phyloP scores from a whole-genome alignment of 2,113 vertebrate species.

The Corythoichthys intestinalis region DNA sequence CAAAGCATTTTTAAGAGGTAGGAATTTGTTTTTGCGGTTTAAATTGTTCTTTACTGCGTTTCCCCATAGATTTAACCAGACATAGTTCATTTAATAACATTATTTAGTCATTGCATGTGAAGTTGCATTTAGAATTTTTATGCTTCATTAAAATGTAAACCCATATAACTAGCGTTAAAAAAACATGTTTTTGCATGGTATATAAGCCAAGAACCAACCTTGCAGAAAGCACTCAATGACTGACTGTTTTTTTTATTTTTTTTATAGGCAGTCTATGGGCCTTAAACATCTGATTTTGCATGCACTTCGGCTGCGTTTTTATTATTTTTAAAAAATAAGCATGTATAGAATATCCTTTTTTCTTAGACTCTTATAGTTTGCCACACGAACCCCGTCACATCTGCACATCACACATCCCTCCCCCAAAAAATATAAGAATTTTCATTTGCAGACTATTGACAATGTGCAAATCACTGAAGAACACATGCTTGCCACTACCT shows the following conservation, averaged over 20 bases:
- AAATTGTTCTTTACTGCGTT: constrained; percentile 16
- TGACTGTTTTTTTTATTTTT: constrained; percentile 36
- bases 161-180: not conserved
- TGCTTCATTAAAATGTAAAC: not conserved
- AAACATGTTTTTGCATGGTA: not conserved
- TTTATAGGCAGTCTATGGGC: constrained; percentile 26
- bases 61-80: constrained; percentile 21
- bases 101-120: constrained; percentile 38
- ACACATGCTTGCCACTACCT: constrained; percentile 19
- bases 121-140: constrained; percentile 9
- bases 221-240: not conserved
- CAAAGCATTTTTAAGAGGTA: constrained; percentile 67
- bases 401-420: constrained; percentile 35
- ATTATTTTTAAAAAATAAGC: not conserved
- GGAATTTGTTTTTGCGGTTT: constrained; percentile 54
- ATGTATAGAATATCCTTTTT: constrained; percentile 9
- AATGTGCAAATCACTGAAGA: constrained; percentile 33
- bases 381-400: constrained; percentile 27
- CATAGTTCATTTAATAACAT: not conserved
- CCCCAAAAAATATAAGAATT: constrained; percentile 17
- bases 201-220: not conserved
- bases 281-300: constrained; percentile 24
- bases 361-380: constrained; percentile 11
- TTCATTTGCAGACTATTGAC: constrained; percentile 16
- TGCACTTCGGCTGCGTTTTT: not conserved